phyloP scores from a whole-genome alignment of 2,888 invertebrate genomes.

The Cantharis nigra region DNA sequence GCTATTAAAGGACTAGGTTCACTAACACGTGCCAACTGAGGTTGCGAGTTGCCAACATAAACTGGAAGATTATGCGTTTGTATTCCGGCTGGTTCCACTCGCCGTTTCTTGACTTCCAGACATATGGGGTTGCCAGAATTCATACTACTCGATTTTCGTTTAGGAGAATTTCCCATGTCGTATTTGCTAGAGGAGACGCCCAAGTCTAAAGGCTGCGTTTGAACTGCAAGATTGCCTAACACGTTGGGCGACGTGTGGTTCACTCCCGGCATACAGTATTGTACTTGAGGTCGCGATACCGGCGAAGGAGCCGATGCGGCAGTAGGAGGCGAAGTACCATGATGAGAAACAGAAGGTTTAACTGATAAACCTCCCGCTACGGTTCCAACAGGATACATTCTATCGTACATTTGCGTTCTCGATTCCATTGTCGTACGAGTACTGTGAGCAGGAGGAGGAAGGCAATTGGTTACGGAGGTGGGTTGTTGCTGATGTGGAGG shows the following conservation, averaged over 20 bases:
- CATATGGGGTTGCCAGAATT: conserved; percentile 58
- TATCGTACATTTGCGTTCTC: conserved; percentile 43
- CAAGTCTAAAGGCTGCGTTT: conserved; percentile 79
- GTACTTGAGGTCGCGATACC: conserved; percentile 55
- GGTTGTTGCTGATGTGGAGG: conserved; percentile 53
- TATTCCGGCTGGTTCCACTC: conserved; percentile 57
- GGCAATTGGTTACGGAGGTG: conserved; percentile 45
- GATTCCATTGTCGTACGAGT: conserved; percentile 42
- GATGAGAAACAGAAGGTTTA: conserved; percentile 54
- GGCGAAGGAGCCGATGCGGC: conserved; percentile 54
- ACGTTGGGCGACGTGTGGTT: conserved; percentile 44
- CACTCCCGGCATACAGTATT: conserved; percentile 57
- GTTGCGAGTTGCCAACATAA: conserved; percentile 50
- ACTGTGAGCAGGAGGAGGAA: conserved; percentile 64
- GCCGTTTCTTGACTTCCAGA: conserved; percentile 67
- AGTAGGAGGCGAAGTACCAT: conserved; percentile 59
- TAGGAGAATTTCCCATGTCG: conserved; percentile 59
- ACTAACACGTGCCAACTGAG: conserved; percentile 61
- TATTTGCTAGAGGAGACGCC: conserved; percentile 62
- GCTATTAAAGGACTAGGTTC: conserved; percentile 74
- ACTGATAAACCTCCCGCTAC: conserved; percentile 48
- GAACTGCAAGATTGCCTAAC: conserved; percentile 60
- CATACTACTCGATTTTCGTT: conserved; percentile 65
- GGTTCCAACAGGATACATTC: conserved; percentile 43
- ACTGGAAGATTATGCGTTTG: conserved; percentile 45